A percentile compares a stretch with the other conserved stretches of the same genome.
Evolutionary conservation across 2,888 invertebrate genomes (phyloP).

Genomic region (Lissonota sp.): DNA sequence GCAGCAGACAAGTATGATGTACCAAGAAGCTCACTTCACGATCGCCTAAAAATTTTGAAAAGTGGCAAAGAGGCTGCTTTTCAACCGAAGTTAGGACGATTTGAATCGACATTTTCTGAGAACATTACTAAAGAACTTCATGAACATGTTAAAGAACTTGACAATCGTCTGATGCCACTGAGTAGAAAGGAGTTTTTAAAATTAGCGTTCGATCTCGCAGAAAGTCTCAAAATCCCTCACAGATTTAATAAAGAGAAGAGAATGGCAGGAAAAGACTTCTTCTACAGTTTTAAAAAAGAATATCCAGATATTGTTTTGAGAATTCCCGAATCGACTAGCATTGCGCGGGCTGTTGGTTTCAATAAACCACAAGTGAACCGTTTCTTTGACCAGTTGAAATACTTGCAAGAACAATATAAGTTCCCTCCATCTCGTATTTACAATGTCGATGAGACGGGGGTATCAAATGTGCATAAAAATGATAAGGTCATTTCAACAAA

Average conservation of each 20-base stretch:
- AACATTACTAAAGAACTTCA: not conserved
- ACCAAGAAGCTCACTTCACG: not conserved
- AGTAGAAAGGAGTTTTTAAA: conserved; percentile 55
- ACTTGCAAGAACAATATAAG: conserved; percentile 45
- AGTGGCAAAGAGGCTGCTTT: not conserved
- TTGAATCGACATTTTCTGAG: not conserved
- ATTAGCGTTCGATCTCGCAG: conserved; percentile 62
- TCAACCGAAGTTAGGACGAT: not conserved
- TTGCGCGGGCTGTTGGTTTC: conserved; percentile 53
- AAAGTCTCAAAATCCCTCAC: conserved; percentile 57
- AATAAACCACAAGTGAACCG: conserved; percentile 59
- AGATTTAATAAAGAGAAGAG: conserved; percentile 61
- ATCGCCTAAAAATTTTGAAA: not conserved
- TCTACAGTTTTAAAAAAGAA: conserved; percentile 59
- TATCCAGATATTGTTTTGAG: conserved; percentile 55
- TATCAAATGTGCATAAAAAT: conserved; percentile 19
- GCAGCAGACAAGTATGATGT: not conserved
- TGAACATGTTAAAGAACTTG: not conserved
- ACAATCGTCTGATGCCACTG: conserved; percentile 4
- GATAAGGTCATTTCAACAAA: not conserved
- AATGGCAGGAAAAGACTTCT: conserved; percentile 66
- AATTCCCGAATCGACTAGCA: conserved; percentile 51
- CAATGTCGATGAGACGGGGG: conserved; percentile 65
- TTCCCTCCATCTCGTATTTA: conserved; percentile 58
- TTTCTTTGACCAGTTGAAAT: conserved; percentile 54